Evolutionary conservation across 2,113 vertebrate species (phyloP).

Genomic region (Nanorana parkeri): DNA sequence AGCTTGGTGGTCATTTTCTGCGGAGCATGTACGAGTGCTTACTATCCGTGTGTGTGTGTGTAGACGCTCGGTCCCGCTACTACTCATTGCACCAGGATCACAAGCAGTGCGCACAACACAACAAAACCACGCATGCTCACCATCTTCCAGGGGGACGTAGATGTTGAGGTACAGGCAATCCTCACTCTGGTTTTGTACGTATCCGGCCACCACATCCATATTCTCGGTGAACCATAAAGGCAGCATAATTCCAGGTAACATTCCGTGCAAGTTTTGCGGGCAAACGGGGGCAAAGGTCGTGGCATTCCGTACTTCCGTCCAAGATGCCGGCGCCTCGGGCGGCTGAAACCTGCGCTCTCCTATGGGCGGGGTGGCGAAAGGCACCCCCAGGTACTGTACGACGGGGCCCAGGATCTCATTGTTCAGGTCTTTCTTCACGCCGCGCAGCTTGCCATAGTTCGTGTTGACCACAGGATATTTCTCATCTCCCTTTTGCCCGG

Average conservation of each 20-base stretch:
- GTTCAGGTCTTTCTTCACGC: slow-evolving; percentile 87
- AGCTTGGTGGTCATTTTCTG: too few relatives aligned
- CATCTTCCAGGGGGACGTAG: slow-evolving; percentile 92
- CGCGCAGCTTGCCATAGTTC: slow-evolving; percentile 86
- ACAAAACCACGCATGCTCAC: slow-evolving; percentile 73
- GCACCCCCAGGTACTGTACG: slow-evolving; percentile 88
- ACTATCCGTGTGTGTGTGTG: background rate
- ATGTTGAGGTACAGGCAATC: slow-evolving; percentile 93
- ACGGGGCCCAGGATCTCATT: slow-evolving; percentile 92
- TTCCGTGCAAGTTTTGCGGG: slow-evolving; percentile 89
- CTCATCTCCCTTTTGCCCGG: slow-evolving; percentile 77
- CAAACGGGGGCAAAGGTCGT: slow-evolving; percentile 89
- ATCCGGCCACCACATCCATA: slow-evolving; percentile 85
- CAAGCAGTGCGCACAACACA: background rate
- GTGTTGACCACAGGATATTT: slow-evolving; percentile 85
- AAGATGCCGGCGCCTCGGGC: slow-evolving; percentile 87
- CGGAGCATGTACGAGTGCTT: too few relatives aligned
- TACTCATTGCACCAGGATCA: background rate
- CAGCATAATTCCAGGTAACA: slow-evolving; percentile 90
- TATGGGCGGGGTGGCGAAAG: slow-evolving; percentile 87
- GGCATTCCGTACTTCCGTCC: slow-evolving; percentile 89
- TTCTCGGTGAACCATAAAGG: slow-evolving; percentile 94
- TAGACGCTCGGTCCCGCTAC: background rate
- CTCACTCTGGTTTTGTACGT: slow-evolving; percentile 93
- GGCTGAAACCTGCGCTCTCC: slow-evolving; percentile 89